Evolutionary conservation across 2,113 vertebrate species (phyloP), one percentile per base, ranked within the genome.

Genomic region (Zapornia atra): DNA sequence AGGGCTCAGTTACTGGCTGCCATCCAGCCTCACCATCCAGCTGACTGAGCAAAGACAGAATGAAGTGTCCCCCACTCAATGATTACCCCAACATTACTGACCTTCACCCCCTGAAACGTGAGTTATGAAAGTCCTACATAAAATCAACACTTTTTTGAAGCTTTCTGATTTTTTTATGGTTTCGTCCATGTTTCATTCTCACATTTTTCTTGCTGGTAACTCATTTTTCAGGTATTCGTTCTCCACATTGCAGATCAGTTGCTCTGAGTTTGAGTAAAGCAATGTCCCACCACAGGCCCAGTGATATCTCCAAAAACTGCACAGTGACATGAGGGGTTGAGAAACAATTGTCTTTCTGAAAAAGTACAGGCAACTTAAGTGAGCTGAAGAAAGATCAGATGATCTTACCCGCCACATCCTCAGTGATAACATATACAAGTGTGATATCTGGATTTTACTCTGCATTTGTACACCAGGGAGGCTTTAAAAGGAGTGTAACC

Each of bases 391-490:
- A 83, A 46, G n/a, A 63, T 57, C 12, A 46, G 46, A 28, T 78
- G 29, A 54, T 50, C 18, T 46, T 85, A 33, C 15, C 12, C 6
- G 12, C 51, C 42, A 40, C 22, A 13, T 50, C 42, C 18, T 76
- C 63, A 40, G 0, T 13, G 22, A n/a, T 19, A 64, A 91, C 64
- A 36, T 4, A 5, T 21, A 15, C 5, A 46, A 13, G 9, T 25
- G 18, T 21, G 28, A 25, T 59, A 22, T 10, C 25, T 80, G 73
- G 25, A 33, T 75, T 64, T 75, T 68, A 28, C 9, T 34, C 36
- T 11, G 5, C 1, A 0, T 82, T 88, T 73, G 10, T 42, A 46
- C 16, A 28, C 11, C 10, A 20, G 2, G 2, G 5, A 65, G 6
- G 6, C 72, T 72, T 68, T 76, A 59, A 80, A 80, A 72, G 16